Evolutionary conservation across 2,113 vertebrate genomes (phyloP), one percentile per base, ranked within the genome.

Genomic region (Phaethon lepturus): DNA sequence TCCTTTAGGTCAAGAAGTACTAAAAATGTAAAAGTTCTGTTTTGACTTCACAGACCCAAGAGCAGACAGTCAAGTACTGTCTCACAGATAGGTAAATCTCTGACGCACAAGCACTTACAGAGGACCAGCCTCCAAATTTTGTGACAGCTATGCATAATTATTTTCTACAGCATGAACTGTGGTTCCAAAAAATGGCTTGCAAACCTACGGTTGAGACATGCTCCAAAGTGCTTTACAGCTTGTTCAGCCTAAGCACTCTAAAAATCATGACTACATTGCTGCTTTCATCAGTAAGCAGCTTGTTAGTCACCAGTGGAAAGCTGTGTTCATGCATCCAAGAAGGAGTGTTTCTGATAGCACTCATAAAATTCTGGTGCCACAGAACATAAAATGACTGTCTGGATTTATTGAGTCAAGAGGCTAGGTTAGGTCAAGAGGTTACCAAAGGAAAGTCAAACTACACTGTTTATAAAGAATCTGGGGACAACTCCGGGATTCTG

Each of bases 251-350:
- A 89, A 74, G 60, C 25, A 78, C 49, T 55, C 72, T 56, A 24
- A 62, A 82, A 96, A 71, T 29, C 45, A 44, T n/a, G 15, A 88
- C 42, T 77, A 29, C 25, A 17, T 10, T 84, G 29, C 69, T 93
- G 56, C 66, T 89, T 94, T 86, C 84, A 85, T 75, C 49, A 38
- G 62, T n/a, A 81, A 85, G 33, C 25, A 95, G 40, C 31, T 38
- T 76, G 24, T 78, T 91, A 92, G 83, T 87, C 93, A 89, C 29
- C 45, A 56, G 42, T 20, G 49, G 73, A 96, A 95, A 93, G 44
- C 52, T 95, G 49, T 68, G 35, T 19, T 91, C 88, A 76, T 79
- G 42, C 23, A 82, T 69, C 29, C 66, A 79, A 47, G 56, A 38
- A 31, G 23, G 23, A 87, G 7, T 38, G 67, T 26, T 93, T 79